phyloP scores from a whole-genome alignment of 2,797 vertebrate genomes.

The Ara ararauna region DNA sequence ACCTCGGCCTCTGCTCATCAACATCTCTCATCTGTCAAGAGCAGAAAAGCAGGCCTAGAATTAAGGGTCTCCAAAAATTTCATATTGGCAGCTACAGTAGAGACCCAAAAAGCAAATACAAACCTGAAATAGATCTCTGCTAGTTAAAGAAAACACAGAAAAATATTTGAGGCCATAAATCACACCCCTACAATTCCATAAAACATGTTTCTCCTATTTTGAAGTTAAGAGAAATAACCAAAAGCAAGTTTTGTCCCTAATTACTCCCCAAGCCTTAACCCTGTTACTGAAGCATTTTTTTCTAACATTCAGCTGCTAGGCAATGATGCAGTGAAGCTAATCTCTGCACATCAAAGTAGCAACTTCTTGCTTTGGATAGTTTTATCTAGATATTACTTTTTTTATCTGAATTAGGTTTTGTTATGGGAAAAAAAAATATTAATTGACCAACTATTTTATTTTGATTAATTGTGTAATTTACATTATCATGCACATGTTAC shows the following conservation, averaged over 20 bases:
- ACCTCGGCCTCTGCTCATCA: background rate
- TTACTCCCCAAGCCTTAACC: background rate
- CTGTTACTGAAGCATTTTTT: background rate
- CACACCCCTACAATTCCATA: background rate
- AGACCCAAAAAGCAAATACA: background rate
- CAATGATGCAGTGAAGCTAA: fast-evolving
- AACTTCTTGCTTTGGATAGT: background rate
- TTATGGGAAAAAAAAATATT: background rate
- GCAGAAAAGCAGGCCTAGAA: background rate
- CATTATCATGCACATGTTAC: fast-evolving
- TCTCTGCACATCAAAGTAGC: background rate
- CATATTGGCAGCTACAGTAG: background rate
- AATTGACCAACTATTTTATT: background rate
- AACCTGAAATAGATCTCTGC: background rate
- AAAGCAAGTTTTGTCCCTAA: background rate
- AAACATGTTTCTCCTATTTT: background rate
- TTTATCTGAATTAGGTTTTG: background rate
- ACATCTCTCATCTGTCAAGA: background rate
- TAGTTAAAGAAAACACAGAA: background rate
- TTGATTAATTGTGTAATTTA: background rate
- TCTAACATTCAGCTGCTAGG: background rate
- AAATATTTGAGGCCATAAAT: background rate
- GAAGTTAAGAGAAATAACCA: background rate
- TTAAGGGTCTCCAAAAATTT: background rate
- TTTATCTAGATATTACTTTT: background rate